These are phyloP conservation scores for Drosophila pegasa DNA, from an alignment of 2,888 invertebrate genomes.

Conservation along the genomic window DNA sequence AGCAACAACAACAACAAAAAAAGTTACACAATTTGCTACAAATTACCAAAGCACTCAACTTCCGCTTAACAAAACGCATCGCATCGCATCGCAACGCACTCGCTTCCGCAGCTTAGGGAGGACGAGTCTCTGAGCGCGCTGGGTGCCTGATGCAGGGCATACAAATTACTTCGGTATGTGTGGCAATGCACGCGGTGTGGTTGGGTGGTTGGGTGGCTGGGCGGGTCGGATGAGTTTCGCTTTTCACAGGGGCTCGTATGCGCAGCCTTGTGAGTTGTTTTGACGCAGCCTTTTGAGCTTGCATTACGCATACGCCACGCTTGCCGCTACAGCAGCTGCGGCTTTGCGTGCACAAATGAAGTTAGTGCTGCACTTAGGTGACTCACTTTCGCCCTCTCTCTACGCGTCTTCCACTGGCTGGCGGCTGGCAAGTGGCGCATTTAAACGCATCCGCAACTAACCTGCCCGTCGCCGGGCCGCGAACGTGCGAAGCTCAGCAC, in stretches of 20 bases:
- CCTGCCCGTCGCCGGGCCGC: constrained; percentile 1
- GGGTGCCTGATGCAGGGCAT: constrained; percentile 25
- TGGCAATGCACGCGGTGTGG: constrained; percentile 3
- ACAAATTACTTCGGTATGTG: constrained; percentile 39
- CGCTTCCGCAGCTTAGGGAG: constrained; percentile 15
- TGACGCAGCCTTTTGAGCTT: constrained; percentile 34
- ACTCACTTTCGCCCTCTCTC: constrained; percentile 10
- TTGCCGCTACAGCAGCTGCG: constrained; percentile 45
- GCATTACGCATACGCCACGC: constrained; percentile 71
- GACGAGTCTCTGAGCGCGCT: background rate
- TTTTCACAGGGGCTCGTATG: constrained; percentile 9
- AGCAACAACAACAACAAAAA: constrained; percentile 3
- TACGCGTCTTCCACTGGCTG: constrained; percentile 15
- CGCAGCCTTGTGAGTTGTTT: constrained; percentile 28
- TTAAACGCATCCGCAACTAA: constrained; percentile 37
- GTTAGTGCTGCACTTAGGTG: constrained; percentile 71
- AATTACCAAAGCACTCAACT: constrained; percentile 78
- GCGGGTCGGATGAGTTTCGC: background rate
- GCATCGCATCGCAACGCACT: constrained; percentile 57
- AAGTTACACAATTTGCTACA: constrained; percentile 54
- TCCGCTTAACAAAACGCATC: constrained; percentile 74
- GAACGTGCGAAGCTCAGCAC: constrained; percentile 6
- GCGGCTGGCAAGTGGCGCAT: constrained; percentile 44
- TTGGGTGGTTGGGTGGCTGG: background rate
- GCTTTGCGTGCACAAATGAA: constrained; percentile 70